These are phyloP conservation scores for Pterocles orientalis DNA, from an alignment of 2,113 vertebrate genomes.

Conservation along the genomic window DNA sequence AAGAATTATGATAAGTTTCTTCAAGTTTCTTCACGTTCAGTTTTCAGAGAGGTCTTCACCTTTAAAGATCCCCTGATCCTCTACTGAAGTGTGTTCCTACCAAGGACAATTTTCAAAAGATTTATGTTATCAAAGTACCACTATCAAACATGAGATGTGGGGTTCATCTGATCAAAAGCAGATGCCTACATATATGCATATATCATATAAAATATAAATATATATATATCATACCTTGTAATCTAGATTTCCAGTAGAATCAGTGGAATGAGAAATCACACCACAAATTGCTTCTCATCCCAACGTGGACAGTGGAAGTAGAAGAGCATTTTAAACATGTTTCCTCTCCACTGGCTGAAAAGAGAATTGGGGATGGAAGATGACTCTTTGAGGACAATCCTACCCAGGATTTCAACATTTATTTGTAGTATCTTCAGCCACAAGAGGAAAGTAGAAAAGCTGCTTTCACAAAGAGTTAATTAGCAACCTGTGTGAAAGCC, in stretches of 20 bases:
- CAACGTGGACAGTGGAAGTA: accelerated
- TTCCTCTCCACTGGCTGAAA: not conserved
- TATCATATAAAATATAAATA: not conserved
- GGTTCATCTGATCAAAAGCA: not conserved
- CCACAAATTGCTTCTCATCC: not conserved
- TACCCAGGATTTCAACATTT: accelerated
- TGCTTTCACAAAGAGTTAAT: not conserved
- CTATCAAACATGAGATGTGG: not conserved
- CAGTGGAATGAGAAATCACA: not conserved
- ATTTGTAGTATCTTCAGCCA: not conserved
- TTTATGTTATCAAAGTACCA: not conserved
- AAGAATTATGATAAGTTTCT: not conserved
- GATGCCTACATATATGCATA: not conserved
- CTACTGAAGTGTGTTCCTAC: not conserved
- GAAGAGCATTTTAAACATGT: not conserved
- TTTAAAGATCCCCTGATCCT: not conserved
- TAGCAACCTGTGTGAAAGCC: not conserved
- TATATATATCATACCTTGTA: too few species aligned
- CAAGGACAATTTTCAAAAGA: not conserved
- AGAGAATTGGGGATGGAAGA: not conserved
- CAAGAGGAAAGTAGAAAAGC: not conserved
- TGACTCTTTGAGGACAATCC: not conserved
- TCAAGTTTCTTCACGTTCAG: not conserved
- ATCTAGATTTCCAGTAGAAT: not conserved
- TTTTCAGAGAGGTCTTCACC: not conserved